Base-by-base conservation (phyloP, 2,888 invertebrate species). In the Deilephila porcellus region DNA sequence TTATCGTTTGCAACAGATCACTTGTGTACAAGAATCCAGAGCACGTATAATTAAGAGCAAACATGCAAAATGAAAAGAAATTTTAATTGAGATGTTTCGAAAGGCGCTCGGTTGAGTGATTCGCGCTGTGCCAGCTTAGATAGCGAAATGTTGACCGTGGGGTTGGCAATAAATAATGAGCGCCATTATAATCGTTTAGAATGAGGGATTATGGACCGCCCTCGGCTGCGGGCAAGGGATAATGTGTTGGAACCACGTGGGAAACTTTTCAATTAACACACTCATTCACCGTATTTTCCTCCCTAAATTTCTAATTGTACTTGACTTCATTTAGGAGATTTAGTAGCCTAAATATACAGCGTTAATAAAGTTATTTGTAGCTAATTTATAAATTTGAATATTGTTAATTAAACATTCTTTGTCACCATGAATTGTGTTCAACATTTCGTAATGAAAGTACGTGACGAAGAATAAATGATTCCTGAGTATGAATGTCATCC, bases 11-110 rank as follows among this genome's bases (percentile, higher is more conserved):
- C 76, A 74, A 78, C 76, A 79, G 80, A 80, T 79, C 79, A 77
- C 52, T 81, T 63, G 77, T 77, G 70, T 72, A 71, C 74, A 76
- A 77, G 76, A 76, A 78, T 81, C 77, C 75, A 79, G 77, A 78
- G 70, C 78, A 76, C 45, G 25, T 45, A 25, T 67, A 67, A 67
- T 67, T 67, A 67, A 67, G 45, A 67, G 45, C 29, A 67, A 67
- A 67, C 67, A 67, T 67, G 67, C 67, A 67, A 25, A 67, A 67
- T 67, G 52, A 67, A 67, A 67, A 67, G 25, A 67, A 20, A 67
- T 67, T 67, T 67, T 67, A 52, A 67, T 67, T 52, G 67, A 67
- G 67, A 52, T 67, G 52, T 67, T 67, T 67, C 52, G 67, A 45
- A 52, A 67, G 67, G 64, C 45, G 64, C 4, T 64, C 45, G 64